phyloP scores from a whole-genome alignment of 2,797 vertebrate genomes.

The Ceryle rudis region DNA sequence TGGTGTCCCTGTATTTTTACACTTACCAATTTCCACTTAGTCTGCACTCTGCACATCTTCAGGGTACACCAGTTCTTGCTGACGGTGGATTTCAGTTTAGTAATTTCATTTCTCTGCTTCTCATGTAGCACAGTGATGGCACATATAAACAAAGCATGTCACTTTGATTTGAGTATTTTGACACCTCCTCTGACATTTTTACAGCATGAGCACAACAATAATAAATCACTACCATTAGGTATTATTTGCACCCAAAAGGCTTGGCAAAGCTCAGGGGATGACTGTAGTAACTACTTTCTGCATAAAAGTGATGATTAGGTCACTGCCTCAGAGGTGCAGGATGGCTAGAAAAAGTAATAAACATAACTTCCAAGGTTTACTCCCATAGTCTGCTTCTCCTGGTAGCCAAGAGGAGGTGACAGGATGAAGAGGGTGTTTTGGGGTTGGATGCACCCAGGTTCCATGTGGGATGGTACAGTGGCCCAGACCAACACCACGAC shows the following conservation, averaged over 20 bases:
- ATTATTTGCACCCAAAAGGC: neutral
- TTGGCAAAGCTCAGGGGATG: neutral
- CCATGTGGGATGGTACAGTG: rapidly evolving
- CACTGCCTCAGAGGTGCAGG: neutral
- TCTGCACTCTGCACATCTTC: neutral
- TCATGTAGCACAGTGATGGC: neutral
- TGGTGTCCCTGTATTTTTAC: neutral
- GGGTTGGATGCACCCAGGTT: neutral
- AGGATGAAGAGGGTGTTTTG: rapidly evolving
- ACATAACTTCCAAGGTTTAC: neutral
- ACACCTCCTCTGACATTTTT: neutral
- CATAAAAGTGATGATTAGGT: neutral
- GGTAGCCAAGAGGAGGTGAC: neutral
- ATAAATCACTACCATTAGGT: neutral
- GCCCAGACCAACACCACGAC: rapidly evolving
- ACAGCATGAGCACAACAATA: neutral
- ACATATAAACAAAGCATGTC: neutral
- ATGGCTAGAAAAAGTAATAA: neutral
- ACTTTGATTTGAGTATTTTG: neutral
- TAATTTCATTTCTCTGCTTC: neutral
- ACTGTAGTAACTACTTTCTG: neutral
- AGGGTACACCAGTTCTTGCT: neutral
- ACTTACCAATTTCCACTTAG: neutral
- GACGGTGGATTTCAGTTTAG: neutral
- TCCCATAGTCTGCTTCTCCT: neutral